Evolutionary conservation across 2,888 invertebrate species (phyloP).

Genomic region (Oligia fasciuncula): DNA sequence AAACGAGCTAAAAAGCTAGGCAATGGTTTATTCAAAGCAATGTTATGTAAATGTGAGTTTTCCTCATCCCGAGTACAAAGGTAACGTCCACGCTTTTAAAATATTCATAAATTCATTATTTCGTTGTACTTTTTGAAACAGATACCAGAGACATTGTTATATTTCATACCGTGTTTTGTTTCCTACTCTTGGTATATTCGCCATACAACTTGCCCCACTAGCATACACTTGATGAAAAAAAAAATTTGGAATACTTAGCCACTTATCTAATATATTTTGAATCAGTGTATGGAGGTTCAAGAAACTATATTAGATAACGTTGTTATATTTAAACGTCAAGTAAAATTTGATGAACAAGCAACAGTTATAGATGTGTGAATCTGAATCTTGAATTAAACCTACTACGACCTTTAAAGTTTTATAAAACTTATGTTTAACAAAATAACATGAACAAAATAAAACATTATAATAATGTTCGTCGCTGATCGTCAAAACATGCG

Average conservation of each 20-base stretch:
- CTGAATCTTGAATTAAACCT: background rate
- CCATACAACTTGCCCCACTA: background rate
- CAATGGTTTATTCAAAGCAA: slow-evolving; percentile 53
- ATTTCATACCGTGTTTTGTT: slow-evolving; percentile 3
- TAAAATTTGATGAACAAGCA: background rate
- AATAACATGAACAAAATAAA: slow-evolving; percentile 28
- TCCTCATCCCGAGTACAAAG: slow-evolving; percentile 42
- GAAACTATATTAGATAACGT: background rate
- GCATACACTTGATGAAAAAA: background rate
- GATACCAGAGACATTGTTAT: background rate
- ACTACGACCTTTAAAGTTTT: background rate
- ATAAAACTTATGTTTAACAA: background rate
- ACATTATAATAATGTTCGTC: slow-evolving; percentile 21
- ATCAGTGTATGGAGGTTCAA: background rate
- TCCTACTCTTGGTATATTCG: background rate
- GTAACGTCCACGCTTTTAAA: slow-evolving; percentile 44
- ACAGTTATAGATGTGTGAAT: background rate
- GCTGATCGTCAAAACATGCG: slow-evolving; percentile 46
- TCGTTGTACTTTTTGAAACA: slow-evolving; percentile 13
- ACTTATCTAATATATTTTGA: background rate
- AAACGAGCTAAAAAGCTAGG: slow-evolving; percentile 21
- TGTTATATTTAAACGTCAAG: background rate
- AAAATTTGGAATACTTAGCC: background rate
- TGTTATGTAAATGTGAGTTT: slow-evolving; percentile 52
- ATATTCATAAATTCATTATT: slow-evolving; percentile 56